Base-by-base conservation (phyloP, 2,888 invertebrate species). In the Cylindroiulus punctatus region DNA sequence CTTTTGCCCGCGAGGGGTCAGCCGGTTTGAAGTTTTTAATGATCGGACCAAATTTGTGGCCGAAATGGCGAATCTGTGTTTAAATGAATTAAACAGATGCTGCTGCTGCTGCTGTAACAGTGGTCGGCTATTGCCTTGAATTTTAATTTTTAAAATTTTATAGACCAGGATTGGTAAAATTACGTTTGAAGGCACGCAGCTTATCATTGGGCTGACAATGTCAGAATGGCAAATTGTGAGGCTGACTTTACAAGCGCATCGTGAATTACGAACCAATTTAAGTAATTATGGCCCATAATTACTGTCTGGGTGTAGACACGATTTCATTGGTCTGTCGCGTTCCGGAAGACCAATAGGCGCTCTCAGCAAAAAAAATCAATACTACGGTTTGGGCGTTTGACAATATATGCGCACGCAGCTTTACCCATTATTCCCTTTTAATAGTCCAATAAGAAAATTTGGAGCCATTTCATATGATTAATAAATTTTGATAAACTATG, bases 41-140 rank as follows among this genome's bases (percentile, higher is more conserved):
- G 76, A 26, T 76, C 76, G 17, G 30, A 4, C 17, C 8, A 76
- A 76, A 76, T 76, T 76, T 76, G 76, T 76, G 76, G 76, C 76
- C 76, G 14, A 30, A 30, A 76, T 30, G 2, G 14, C 30, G 8
- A 30, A 30, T 76, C 30, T 76, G 76, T 76, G 30, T 76, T n/a
- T 30, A 30, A 76, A 76, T 30, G 76, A 76, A 76, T 76, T 76
- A 76, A 76, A 76, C 76, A 30, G 76, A 26, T 22, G 65, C 57
- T 57, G 57, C 36, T 36, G 57, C 36, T 36, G 36, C 65, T 76
- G 30, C 76, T 30, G 76, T 76, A 76, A 76, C 26, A 76, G 76
- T 76, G 76, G 76, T 76, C 76, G 30, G 76, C 26, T 30, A 76
- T 30, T 76, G 76, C 76, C 76, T 76, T 30, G 76, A 76, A 76